Evolutionary conservation across 2,797 vertebrate species (phyloP).

Genomic region (Todus mexicanus): DNA sequence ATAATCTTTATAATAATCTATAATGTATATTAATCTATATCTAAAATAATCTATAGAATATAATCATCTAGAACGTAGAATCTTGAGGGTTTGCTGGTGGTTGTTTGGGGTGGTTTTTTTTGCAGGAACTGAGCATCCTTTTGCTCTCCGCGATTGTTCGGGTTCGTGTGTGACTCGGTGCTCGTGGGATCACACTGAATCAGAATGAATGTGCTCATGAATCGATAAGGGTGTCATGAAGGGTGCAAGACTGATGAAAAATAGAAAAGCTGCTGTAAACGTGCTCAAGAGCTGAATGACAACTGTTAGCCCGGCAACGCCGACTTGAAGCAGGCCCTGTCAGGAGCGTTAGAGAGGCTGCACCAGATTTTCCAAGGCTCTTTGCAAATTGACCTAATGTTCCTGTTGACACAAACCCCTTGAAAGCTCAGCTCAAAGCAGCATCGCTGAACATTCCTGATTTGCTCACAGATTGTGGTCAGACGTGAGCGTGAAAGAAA

Average conservation of each 20-base stretch:
- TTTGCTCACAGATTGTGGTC: not conserved
- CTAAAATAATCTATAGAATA: too few species aligned
- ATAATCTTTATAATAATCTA: too few species aligned
- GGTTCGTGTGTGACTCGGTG: fast-evolving
- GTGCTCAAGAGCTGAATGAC: not conserved
- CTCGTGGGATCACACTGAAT: not conserved
- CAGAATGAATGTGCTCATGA: not conserved
- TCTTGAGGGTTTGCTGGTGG: too few species aligned
- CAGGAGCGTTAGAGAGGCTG: not conserved
- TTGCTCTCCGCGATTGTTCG: not conserved
- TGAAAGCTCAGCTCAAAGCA: not conserved
- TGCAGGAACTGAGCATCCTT: constrained; percentile 8
- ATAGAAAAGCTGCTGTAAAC: not conserved
- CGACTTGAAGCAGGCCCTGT: not conserved
- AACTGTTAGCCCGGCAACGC: not conserved
- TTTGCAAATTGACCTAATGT: not conserved
- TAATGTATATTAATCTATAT: too few species aligned
- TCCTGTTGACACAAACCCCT: not conserved
- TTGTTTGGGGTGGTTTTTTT: too few species aligned
- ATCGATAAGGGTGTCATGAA: not conserved
- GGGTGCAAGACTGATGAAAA: constrained; percentile 38
- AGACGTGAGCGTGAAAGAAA: not conserved
- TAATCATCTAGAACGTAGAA: too few species aligned
- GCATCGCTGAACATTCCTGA: not conserved
- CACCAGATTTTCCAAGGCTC: not conserved